Evolutionary conservation across 2,113 vertebrate species (phyloP), one percentile per base, ranked within the genome.

Genomic region (Chloebia gouldiae): DNA sequence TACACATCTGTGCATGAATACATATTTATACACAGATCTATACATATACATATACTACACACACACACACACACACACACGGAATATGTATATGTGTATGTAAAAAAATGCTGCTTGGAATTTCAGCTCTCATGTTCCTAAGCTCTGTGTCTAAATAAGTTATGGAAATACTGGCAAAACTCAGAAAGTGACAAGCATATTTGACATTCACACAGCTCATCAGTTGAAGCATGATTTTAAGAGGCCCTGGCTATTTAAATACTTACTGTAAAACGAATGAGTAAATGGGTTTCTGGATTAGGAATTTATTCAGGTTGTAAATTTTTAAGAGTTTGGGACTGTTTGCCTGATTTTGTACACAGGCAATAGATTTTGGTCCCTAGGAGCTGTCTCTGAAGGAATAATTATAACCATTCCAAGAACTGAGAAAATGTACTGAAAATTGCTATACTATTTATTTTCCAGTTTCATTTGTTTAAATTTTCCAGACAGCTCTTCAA

Each of bases 301-400:
- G 49, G 89, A 79, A 87, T 92, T 91, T 87, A 89, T 91, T 94
- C 64, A 84, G 77, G 69, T 79, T 93, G 91, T 93, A 95, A 93
- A 96, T 93, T 93, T 95, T 75, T 75, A 79, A 79, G 77, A 81
- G 83, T 20, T 68, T 81, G 65, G 61, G 59, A 65, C 37, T 92
- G 65, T 89, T 81, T 95, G 77, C 65, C 61, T 89, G 81, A 39
- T 81, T 87, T 65, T 82, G 63, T 81, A 73, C 59, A 57, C 66
- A 81, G 61, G 86, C 88, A 86, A 44, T 84, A 81, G 88, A 81
- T 86, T 93, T 77, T 86, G 10, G 60, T 88, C 54, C 56, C 64
- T 90, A n/a, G 71, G 92, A 94, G 33, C 72, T 83, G 39, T 54
- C 54, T 88, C 92, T 47, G 65, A 81, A 93, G 56, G 64, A 90